These are phyloP conservation scores for Cephus spinipes DNA, from an alignment of 2,888 invertebrate species.

Conservation along the genomic window DNA sequence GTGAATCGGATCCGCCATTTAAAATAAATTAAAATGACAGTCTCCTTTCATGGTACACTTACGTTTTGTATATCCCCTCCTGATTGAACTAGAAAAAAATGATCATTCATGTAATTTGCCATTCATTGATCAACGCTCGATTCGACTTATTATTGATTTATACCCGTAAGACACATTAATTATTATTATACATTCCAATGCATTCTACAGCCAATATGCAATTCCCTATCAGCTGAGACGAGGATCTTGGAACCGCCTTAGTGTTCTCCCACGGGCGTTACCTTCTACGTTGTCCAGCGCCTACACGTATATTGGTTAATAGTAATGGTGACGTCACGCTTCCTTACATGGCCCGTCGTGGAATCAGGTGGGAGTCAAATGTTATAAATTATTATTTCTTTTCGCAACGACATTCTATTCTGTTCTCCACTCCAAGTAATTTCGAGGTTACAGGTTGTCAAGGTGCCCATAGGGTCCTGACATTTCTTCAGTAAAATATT, in stretches of 20 bases:
- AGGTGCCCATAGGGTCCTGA: neutral
- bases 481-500: neutral
- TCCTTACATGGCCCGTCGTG: slow-evolving; percentile 60
- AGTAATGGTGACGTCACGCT: slow-evolving; percentile 63
- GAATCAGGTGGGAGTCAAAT: slow-evolving; percentile 58
- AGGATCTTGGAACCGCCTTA: slow-evolving; percentile 44
- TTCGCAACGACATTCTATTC: slow-evolving; percentile 34
- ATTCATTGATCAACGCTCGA: neutral
- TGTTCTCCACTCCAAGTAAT: neutral
- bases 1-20: neutral
- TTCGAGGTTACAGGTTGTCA: neutral
- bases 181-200: neutral
- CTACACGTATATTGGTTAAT: slow-evolving; percentile 60
- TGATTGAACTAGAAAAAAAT: neutral
- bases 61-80: neutral
- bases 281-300: slow-evolving; percentile 59
- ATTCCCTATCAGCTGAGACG: slow-evolving; percentile 20
- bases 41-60: neutral
- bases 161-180: neutral
- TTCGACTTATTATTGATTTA: neutral
- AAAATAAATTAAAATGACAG: neutral
- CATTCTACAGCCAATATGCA: neutral
- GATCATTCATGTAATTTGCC: neutral
- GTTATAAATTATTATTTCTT: slow-evolving; percentile 60
- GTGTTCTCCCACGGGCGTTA: slow-evolving; percentile 58